A percentile compares a stretch with the other conserved stretches of the same genome.
Evolutionary conservation across 2,888 invertebrate genomes (phyloP).

Genomic region (Nysson spinosus): DNA sequence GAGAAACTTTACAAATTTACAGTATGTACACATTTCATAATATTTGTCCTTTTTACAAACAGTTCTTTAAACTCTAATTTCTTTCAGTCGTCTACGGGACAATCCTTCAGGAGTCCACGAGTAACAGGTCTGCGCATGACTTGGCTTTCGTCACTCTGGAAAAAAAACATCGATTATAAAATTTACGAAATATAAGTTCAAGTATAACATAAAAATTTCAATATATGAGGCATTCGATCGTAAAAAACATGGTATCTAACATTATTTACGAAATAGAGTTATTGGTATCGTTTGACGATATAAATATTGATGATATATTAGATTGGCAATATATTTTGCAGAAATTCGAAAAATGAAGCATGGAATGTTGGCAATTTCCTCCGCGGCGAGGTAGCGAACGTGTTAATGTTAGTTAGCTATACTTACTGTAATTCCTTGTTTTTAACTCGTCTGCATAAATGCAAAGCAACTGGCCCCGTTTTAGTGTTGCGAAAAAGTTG

Average conservation of each 20-base stretch:
- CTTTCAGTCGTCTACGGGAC: slow-evolving; percentile 27
- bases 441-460: slow-evolving; percentile 83
- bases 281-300: too few relatives aligned
- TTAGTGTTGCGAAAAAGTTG: slow-evolving; percentile 89
- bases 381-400: background rate
- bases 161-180: slow-evolving; percentile 58
- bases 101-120: slow-evolving; percentile 79
- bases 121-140: slow-evolving; percentile 85
- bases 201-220: too few relatives aligned
- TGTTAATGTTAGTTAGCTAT: background rate
- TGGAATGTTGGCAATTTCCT: background rate
- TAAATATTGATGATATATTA: too few relatives aligned
- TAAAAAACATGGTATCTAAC: too few relatives aligned
- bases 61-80: slow-evolving; percentile 19
- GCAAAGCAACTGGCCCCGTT: slow-evolving; percentile 86
- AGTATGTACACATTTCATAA: slow-evolving; percentile 61
- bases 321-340: too few relatives aligned
- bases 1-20: slow-evolving; percentile 62
- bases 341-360: too few relatives aligned
- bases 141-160: slow-evolving; percentile 85
- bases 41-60: slow-evolving; percentile 31
- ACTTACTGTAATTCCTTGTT: slow-evolving; percentile 77
- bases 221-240: too few relatives aligned
- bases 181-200: background rate
- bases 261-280: too few relatives aligned